phyloP scores from a whole-genome alignment of 2,888 invertebrate species.

The Ormyrus nitidulus region DNA sequence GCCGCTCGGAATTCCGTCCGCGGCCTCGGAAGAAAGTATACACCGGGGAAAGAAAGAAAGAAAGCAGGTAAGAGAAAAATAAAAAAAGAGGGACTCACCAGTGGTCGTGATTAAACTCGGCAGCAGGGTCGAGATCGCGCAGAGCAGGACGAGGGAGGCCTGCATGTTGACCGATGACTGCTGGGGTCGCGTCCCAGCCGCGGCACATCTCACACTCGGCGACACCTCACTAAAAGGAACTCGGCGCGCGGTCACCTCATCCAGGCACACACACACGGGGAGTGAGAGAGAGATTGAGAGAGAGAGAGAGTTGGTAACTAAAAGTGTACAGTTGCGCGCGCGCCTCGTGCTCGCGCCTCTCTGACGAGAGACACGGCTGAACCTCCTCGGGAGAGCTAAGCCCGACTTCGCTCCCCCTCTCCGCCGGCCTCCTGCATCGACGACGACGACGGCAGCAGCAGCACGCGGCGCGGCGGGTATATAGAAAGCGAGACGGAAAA shows the following conservation, averaged over 20 bases:
- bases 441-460: too few species aligned
- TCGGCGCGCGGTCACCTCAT: background rate
- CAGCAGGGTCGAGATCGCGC: conserved; percentile 6
- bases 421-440: background rate
- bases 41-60: background rate
- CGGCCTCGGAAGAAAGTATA: background rate
- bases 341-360: conserved; percentile 16
- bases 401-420: conserved; percentile 4
- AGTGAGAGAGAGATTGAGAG: too few species aligned
- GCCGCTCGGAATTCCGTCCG: too few species aligned
- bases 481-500: conserved; percentile 1
- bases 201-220: conserved; percentile 42
- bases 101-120: conserved; percentile 21
- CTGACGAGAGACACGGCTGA: background rate
- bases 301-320: too few species aligned
- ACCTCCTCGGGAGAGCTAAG: background rate
- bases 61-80: background rate
- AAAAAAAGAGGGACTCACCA: conserved; percentile 34
- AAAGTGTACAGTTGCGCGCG: background rate
- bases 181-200: conserved; percentile 13
- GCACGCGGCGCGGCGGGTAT: too few species aligned
- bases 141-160: conserved; percentile 15
- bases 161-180: conserved; percentile 32
- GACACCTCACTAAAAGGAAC: background rate
- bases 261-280: too few species aligned